Conservation (phyloP, 2,888 invertebrate species). For the Cryptosula pallasiana region DNA sequence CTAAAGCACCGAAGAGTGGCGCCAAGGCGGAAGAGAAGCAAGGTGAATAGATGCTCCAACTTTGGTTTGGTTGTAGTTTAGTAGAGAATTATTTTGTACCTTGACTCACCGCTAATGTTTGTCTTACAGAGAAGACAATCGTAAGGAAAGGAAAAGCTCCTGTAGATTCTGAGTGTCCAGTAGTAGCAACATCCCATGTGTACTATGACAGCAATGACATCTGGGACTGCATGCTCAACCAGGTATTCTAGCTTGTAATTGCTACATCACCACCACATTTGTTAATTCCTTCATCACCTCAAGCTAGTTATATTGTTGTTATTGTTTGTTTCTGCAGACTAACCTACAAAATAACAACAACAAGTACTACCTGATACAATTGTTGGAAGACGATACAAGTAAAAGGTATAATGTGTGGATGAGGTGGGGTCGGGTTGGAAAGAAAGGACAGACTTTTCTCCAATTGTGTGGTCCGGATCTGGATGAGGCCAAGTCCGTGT, state of each 20-base stretch:
- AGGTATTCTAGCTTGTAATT: no score
- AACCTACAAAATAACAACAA: slow-evolving; percentile 58
- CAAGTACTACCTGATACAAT: slow-evolving; percentile 57
- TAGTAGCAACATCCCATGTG: slow-evolving; percentile 47
- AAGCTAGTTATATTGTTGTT: no score
- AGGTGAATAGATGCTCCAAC: neutral
- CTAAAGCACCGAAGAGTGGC: neutral
- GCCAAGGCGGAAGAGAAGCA: neutral
- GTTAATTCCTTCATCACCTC: no score
- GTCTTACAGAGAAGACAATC: slow-evolving; percentile 41
- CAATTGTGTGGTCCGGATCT: slow-evolving; percentile 51
- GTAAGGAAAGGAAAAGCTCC: slow-evolving; percentile 52
- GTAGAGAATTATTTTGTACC: no score
- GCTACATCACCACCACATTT: no score
- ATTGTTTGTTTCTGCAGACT: slow-evolving; percentile 54
- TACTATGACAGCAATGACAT: slow-evolving; percentile 48
- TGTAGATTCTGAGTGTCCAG: slow-evolving; percentile 51
- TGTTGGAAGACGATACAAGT: slow-evolving; percentile 52
- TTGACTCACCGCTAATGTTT: neutral
- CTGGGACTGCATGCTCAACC: slow-evolving; percentile 57
- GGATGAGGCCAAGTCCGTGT: slow-evolving; percentile 52
- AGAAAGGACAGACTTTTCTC: slow-evolving; percentile 54
- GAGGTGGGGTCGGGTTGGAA: slow-evolving; percentile 60
- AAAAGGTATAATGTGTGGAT: slow-evolving; percentile 55
- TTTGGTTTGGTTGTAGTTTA: neutral